Base-by-base conservation (phyloP, 2,113 vertebrate species). In the Chamaetylas fuelleborni region DNA sequence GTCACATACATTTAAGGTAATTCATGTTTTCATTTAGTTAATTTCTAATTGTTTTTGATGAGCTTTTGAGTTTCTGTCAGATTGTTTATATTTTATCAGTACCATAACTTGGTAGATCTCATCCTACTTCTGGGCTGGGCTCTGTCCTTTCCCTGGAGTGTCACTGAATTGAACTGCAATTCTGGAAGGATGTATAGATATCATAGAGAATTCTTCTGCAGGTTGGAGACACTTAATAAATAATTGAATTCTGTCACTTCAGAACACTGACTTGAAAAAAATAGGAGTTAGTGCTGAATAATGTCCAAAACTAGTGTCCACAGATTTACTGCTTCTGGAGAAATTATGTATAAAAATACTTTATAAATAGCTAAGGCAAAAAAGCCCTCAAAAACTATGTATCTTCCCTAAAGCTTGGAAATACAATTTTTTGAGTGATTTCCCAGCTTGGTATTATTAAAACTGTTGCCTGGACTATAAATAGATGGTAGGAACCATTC, bases 311-410 rank as follows among this genome's bases (percentile, higher is more conserved):
- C 2, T 45, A 45, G 19, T 45, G 19, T 62, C 6, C 34, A 12
- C 67, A 76, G 40, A n/a, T 60, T 71, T 31, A 40, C 22, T 79
- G 22, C 74, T 95, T 77, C 28, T 8, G 7, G 50, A 80, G 14
- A 77, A 93, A 86, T 50, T 50, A 26, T 60, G 11, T 82, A 40
- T 42, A 73, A 86, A 72, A 72, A 25, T 79, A 42, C 28, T 62
- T 82, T 9, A 29, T 53, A n/a, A 87, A 61, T 3, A 60, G 5
- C 20, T 58, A 43, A 56, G 34, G 14, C 1, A 9, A 43, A 34
- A 53, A 53, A 53, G 8, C 2, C 0, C 2, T 11, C 51, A 1
- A 34, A 33, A 87, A 5, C 34, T 23, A 8, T 2, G 0, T 72
- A 17, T 88, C 17, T 90, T 90, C 15, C 29, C 4, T 88, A n/a